Evolutionary conservation across 2,888 invertebrate species (phyloP).

Genomic region (Teleogryllus oceanicus): DNA sequence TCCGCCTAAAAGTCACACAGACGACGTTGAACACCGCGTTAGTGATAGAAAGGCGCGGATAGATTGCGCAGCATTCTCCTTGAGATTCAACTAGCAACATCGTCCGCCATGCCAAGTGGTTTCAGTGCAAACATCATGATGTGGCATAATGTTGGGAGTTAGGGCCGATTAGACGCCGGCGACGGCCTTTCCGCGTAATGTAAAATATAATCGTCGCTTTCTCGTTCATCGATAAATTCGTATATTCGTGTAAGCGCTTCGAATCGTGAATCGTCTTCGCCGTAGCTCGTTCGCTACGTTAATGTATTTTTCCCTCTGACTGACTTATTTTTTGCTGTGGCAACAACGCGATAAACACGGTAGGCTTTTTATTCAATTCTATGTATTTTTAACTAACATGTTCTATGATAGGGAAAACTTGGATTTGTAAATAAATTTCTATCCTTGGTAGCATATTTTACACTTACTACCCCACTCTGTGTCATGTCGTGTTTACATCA

Average conservation of each 20-base stretch:
- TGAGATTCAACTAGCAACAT: slow-evolving; percentile 34
- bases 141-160: slow-evolving; percentile 48
- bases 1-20: no score
- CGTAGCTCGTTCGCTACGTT: slow-evolving; percentile 37
- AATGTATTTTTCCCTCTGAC: slow-evolving; percentile 36
- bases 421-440: neutral
- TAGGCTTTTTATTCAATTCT: slow-evolving; percentile 28
- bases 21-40: no score
- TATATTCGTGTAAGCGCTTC: slow-evolving; percentile 35
- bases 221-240: slow-evolving; percentile 37
- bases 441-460: neutral
- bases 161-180: slow-evolving; percentile 39
- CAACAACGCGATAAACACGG: slow-evolving; percentile 39
- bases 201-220: slow-evolving; percentile 41
- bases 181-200: slow-evolving; percentile 44
- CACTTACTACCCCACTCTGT: neutral
- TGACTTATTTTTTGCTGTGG: slow-evolving; percentile 38
- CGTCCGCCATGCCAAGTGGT: slow-evolving; percentile 43
- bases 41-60: slow-evolving; percentile 18
- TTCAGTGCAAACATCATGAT: slow-evolving; percentile 50
- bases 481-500: slow-evolving; percentile 25
- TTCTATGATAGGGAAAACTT: neutral
- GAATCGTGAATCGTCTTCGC: slow-evolving; percentile 35
- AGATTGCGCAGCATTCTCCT: slow-evolving; percentile 35
- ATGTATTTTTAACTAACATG: neutral